Evolutionary conservation across 2,888 invertebrate genomes (phyloP).

Genomic region (Glaucopsyche alexis): DNA sequence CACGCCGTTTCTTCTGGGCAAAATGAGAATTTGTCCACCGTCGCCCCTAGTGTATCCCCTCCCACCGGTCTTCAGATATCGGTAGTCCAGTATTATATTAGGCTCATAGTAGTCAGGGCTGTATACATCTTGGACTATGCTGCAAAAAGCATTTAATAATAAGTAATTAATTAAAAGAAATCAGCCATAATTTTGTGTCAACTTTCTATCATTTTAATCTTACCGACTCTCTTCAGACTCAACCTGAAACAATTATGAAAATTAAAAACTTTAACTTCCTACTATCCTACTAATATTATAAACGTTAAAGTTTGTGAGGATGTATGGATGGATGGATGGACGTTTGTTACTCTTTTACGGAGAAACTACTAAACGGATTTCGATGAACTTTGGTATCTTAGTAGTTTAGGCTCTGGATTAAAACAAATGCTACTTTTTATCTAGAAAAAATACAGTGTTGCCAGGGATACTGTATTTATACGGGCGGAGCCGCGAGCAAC

Average conservation of each 20-base stretch:
- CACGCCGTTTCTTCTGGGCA: constrained; percentile 26
- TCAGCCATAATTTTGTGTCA: neutral
- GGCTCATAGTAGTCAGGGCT: constrained; percentile 66
- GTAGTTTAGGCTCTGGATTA: too few relatives aligned
- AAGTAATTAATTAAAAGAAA: neutral
- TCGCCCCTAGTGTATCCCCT: constrained; percentile 63
- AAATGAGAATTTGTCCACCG: constrained; percentile 64
- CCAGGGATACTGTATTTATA: too few relatives aligned
- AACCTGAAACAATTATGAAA: neutral
- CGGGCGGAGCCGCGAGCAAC: too few relatives aligned
- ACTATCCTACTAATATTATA: too few relatives aligned
- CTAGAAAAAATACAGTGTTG: too few relatives aligned
- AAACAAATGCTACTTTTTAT: too few relatives aligned
- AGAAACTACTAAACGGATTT: too few relatives aligned
- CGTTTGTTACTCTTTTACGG: too few relatives aligned
- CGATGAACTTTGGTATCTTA: too few relatives aligned
- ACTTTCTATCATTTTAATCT: neutral
- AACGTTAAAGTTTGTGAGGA: too few relatives aligned
- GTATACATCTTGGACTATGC: constrained; percentile 59
- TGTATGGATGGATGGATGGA: too few relatives aligned
- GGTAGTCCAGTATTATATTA: constrained; percentile 62
- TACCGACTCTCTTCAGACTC: constrained; percentile 20
- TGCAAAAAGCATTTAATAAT: constrained; percentile 39
- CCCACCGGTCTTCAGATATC: constrained; percentile 65
- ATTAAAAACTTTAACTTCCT: neutral